These are phyloP conservation scores for Anabas testudineus DNA, from an alignment of 2,797 vertebrate species.

Conservation along the genomic window DNA sequence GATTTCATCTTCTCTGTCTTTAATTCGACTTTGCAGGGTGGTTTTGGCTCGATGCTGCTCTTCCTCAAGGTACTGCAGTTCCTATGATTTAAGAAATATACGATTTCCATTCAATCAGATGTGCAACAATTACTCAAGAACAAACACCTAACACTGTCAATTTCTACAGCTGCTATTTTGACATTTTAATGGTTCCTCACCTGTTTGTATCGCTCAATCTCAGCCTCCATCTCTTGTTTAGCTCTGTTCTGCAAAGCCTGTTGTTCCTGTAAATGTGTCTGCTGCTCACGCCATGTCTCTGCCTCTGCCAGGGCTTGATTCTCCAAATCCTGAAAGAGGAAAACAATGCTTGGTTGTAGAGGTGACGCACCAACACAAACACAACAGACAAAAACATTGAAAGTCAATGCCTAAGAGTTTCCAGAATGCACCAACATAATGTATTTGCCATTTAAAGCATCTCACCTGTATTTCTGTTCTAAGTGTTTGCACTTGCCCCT, in stretches of 20 bases:
- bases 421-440: not conserved
- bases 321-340: constrained; percentile 89
- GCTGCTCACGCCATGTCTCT: constrained; percentile 91
- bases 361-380: not conserved
- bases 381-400: not conserved
- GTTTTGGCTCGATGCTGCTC: constrained; percentile 92
- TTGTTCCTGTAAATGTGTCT: constrained; percentile 91
- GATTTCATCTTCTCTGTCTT: constrained; percentile 97
- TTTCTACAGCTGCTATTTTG: not conserved
- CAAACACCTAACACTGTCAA: not conserved
- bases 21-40: constrained; percentile 92
- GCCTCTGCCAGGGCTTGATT: constrained; percentile 90
- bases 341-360: not conserved
- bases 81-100: constrained; percentile 80
- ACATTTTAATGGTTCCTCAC: constrained; percentile 63
- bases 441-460: not conserved
- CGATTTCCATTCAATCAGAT: not conserved
- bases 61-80: constrained; percentile 93
- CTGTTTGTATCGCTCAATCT: constrained; percentile 94
- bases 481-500: constrained; percentile 92
- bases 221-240: constrained; percentile 92
- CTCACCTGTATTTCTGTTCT: constrained; percentile 92
- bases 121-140: not conserved
- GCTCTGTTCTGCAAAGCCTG: constrained; percentile 83
- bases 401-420: not conserved